Conservation (phyloP, 2,888 invertebrate genomes). For the Eugnorisma glareosa region DNA sequence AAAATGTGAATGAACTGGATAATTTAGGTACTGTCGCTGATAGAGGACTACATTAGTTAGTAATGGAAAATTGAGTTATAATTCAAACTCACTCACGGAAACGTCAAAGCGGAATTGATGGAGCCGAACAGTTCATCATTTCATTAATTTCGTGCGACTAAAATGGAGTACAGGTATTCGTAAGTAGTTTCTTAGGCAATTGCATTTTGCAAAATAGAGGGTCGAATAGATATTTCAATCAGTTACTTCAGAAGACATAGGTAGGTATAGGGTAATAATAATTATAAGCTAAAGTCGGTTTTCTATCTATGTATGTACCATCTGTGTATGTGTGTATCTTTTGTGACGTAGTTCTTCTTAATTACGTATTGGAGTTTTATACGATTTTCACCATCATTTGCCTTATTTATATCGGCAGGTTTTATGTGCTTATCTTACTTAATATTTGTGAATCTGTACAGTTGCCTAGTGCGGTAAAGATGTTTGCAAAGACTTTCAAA, state of each 20-base stretch:
- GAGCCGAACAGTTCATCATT: conserved; percentile 11
- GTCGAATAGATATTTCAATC: background rate
- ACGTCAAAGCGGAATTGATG: conserved; percentile 32
- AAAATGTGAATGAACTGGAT: background rate
- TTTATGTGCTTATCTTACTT: background rate
- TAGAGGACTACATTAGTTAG: conserved; percentile 20
- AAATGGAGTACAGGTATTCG: conserved; percentile 18
- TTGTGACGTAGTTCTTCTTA: background rate
- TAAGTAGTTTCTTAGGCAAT: conserved; percentile 8
- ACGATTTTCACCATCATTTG: background rate
- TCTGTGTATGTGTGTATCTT: background rate
- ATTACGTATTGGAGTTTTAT: background rate
- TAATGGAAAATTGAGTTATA: conserved; percentile 40
- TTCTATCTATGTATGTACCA: no score
- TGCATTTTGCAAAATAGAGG: conserved; percentile 6
- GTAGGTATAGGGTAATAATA: no score
- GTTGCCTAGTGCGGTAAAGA: background rate
- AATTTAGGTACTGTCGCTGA: background rate
- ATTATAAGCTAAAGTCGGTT: background rate
- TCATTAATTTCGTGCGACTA: conserved; percentile 9
- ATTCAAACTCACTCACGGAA: conserved; percentile 19
- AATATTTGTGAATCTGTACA: background rate
- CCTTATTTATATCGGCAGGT: background rate
- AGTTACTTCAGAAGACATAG: background rate
- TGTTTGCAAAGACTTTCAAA: no score